Percentiles rank a stretch among this genome's conserved stretches.
phyloP scores from a whole-genome alignment of 2,888 invertebrate genomes.

The Trichogramma dendrolimi region DNA sequence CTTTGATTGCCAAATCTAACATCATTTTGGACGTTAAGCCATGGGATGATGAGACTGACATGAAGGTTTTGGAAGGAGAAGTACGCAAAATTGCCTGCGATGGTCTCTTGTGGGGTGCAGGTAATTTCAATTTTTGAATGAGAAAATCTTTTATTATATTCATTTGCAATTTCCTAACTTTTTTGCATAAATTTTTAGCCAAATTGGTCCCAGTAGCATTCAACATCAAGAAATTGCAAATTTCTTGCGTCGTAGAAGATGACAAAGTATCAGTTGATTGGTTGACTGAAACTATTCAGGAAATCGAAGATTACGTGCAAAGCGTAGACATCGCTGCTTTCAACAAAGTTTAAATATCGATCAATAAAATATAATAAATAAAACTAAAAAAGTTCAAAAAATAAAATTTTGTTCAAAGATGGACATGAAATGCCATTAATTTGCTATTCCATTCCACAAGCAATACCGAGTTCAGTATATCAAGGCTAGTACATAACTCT shows the following conservation, averaged over 20 bases:
- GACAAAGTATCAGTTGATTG: conserved; percentile 90
- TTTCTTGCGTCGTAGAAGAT: conserved; percentile 90
- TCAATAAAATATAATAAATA: conserved; percentile 3
- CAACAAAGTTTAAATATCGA: conserved; percentile 74
- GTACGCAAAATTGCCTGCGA: conserved; percentile 77
- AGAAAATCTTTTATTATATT: conserved; percentile 2
- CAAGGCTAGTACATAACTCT: conserved; percentile 6
- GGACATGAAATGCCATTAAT: conserved; percentile 35
- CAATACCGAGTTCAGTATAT: conserved; percentile 30
- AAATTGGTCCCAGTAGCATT: conserved; percentile 88
- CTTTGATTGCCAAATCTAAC: conserved; percentile 88
- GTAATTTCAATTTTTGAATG: conserved; percentile 46
- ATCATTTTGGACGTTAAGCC: conserved; percentile 93
- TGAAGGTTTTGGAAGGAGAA: conserved; percentile 74
- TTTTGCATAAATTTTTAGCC: conserved; percentile 52
- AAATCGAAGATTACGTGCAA: conserved; percentile 81
- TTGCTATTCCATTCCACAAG: conserved; percentile 41
- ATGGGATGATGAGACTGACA: conserved; percentile 90
- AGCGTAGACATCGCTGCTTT: conserved; percentile 94
- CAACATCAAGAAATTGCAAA: conserved; percentile 88
- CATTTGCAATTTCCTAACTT: background rate
- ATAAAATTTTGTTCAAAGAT: conserved; percentile 25
- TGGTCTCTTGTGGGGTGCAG: conserved; percentile 90
- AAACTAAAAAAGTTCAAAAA: conserved; percentile 4
- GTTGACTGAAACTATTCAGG: conserved; percentile 82